phyloP scores from a whole-genome alignment of 2,888 invertebrate genomes.

The Mythimna pallens region DNA sequence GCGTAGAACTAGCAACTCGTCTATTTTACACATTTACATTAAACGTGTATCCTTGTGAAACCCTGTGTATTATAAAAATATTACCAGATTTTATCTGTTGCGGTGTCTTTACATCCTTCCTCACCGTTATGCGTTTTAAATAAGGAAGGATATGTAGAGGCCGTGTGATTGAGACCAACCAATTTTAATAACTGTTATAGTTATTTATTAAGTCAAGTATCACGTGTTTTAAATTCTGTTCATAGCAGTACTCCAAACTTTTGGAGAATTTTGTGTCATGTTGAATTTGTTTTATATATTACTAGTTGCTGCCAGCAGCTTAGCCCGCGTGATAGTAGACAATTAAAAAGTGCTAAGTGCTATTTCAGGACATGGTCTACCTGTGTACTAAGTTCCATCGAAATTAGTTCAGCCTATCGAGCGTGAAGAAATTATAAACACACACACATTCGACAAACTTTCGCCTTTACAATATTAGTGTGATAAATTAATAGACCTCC shows the following conservation, averaged over 20 bases:
- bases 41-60: conserved; percentile 10
- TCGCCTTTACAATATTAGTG: too few species aligned
- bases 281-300: neutral
- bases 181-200: conserved; percentile 43
- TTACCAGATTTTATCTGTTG: conserved; percentile 12
- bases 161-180: conserved; percentile 43
- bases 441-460: too few species aligned
- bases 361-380: too few species aligned
- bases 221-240: conserved; percentile 3
- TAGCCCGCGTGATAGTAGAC: too few species aligned
- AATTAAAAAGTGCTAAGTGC: too few species aligned
- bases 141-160: conserved; percentile 32
- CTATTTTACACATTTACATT: conserved; percentile 24
- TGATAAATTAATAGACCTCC: neutral
- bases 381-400: too few species aligned
- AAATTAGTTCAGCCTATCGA: too few species aligned
- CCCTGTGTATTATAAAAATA: conserved; percentile 1
- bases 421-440: too few species aligned
- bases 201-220: conserved; percentile 9
- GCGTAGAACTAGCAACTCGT: conserved; percentile 15
- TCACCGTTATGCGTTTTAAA: conserved; percentile 24
- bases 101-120: conserved; percentile 21
- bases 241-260: neutral
- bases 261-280: neutral
- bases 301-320: neutral